phyloP scores from a whole-genome alignment of 2,797 vertebrate genomes.

The Hypotaenidia philippensis region DNA sequence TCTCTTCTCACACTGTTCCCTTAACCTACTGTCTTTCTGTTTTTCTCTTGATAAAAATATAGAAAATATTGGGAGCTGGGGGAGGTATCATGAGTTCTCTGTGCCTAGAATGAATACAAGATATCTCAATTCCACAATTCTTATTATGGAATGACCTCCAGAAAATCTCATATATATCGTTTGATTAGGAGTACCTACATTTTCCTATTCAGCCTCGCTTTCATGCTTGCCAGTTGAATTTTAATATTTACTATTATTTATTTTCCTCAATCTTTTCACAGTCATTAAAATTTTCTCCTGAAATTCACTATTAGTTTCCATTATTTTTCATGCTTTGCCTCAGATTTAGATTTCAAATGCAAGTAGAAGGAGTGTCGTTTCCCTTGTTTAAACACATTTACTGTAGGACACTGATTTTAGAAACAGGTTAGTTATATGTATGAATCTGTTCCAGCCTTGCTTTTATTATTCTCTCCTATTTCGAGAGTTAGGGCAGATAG shows the following conservation, averaged over 20 bases:
- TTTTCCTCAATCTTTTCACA: neutral
- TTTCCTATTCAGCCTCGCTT: neutral
- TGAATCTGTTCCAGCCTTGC: neutral
- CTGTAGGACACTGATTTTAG: neutral
- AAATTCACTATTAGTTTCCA: neutral
- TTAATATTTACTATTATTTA: neutral
- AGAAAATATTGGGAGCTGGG: neutral
- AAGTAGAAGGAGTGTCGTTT: neutral
- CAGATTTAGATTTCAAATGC: neutral
- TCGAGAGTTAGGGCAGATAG: neutral
- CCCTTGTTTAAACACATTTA: neutral
- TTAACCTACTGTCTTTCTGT: neutral
- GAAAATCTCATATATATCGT: neutral
- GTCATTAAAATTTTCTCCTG: neutral
- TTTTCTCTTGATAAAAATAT: neutral
- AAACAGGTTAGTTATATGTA: neutral
- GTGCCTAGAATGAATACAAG: neutral
- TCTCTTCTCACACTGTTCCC: rapidly evolving
- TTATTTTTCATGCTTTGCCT: neutral
- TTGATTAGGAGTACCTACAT: rapidly evolving
- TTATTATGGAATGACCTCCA: neutral
- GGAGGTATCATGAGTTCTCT: neutral
- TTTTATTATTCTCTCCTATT: neutral
- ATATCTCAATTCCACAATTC: neutral
- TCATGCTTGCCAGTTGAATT: neutral